These are phyloP conservation scores for Andricus quercusramuli DNA, from an alignment of 2,888 invertebrate genomes.

Conservation along the genomic window DNA sequence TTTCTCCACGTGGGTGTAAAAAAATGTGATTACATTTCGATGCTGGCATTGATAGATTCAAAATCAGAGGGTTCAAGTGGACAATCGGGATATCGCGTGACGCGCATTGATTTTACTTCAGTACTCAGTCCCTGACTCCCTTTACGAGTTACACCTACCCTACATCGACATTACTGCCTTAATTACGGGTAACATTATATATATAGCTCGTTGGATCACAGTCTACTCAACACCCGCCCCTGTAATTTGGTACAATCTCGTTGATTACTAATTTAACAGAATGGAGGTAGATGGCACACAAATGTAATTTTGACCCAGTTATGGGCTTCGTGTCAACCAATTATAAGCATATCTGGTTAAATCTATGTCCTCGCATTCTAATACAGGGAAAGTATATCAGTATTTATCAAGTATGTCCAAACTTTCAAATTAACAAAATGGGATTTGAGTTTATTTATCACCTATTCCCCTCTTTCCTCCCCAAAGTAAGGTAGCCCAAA, in stretches of 20 bases:
- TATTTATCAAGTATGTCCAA: not conserved
- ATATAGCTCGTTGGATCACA: constrained; percentile 28
- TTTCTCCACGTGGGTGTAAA: too few species aligned
- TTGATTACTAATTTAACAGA: constrained; percentile 38
- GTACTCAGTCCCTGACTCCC: not conserved
- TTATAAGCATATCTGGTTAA: constrained; percentile 25
- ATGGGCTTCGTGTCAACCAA: constrained; percentile 34
- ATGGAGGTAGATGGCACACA: constrained; percentile 20
- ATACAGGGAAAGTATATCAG: not conserved
- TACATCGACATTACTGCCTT: constrained; percentile 28
- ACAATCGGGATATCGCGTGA: constrained; percentile 49
- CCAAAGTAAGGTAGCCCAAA: too few species aligned
- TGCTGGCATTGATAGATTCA: not conserved
- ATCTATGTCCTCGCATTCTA: not conserved
- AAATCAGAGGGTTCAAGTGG: constrained; percentile 7
- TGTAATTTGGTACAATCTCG: constrained; percentile 32
- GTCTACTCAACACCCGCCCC: constrained; percentile 13
- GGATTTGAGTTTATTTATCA: not conserved
- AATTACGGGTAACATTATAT: constrained; percentile 36
- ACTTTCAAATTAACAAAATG: not conserved
- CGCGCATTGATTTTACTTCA: constrained; percentile 41
- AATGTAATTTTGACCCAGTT: constrained; percentile 38
- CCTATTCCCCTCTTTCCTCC: too few species aligned
- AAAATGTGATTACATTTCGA: not conserved
- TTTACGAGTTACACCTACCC: constrained; percentile 9